phyloP scores from a whole-genome alignment of 1,140 invertebrate species.

The Drosophila teissieri region DNA sequence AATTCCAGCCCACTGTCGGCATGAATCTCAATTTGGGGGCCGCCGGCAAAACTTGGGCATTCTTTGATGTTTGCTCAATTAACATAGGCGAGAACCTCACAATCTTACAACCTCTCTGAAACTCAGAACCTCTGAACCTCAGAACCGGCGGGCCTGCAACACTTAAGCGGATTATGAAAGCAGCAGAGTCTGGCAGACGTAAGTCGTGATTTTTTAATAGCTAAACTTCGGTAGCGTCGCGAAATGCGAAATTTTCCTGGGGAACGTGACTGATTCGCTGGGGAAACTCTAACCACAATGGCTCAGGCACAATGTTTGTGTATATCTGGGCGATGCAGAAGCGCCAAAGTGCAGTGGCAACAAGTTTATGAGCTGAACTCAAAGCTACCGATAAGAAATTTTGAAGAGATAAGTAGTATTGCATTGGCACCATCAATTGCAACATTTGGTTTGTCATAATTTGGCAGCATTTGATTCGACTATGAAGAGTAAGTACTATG shows the following conservation, averaged over 20 bases:
- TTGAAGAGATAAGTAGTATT: too few species aligned
- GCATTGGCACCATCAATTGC: too few species aligned
- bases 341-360: neutral
- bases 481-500: too few species aligned
- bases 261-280: conserved; percentile 12
- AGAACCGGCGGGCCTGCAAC: conserved; percentile 6
- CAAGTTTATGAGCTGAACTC: neutral
- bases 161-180: conserved; percentile 43
- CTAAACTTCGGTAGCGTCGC: conserved; percentile 21
- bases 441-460: too few species aligned
- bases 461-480: too few species aligned
- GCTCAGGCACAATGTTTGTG: conserved; percentile 12
- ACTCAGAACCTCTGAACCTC: neutral
- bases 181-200: conserved; percentile 18
- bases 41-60: conserved; percentile 6
- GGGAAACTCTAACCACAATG: conserved; percentile 19
- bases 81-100: conserved; percentile 26
- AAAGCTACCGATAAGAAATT: too few species aligned
- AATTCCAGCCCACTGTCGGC: conserved; percentile 18
- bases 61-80: conserved; percentile 50
- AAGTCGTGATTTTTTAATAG: conserved; percentile 46
- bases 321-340: conserved; percentile 19
- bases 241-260: neutral
- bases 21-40: conserved; percentile 21
- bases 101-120: neutral